Evolutionary conservation across 2,113 vertebrate genomes (phyloP).

Genomic region (Macaca fascicularis): DNA sequence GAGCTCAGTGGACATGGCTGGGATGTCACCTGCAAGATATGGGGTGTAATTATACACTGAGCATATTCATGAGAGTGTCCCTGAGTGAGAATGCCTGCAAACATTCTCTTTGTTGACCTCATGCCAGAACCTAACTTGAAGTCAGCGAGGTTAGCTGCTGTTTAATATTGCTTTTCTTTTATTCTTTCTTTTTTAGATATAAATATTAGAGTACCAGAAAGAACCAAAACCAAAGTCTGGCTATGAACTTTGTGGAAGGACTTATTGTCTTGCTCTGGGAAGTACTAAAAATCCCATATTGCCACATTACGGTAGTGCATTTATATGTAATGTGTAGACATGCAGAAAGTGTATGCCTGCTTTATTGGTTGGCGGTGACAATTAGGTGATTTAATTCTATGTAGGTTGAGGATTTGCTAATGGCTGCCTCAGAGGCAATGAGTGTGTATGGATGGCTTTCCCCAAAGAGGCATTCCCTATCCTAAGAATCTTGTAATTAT

Average conservation of each 20-base stretch:
- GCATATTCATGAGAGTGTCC: constrained; percentile 78
- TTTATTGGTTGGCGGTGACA: background rate
- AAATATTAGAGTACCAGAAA: constrained; percentile 71
- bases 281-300: constrained; percentile 21
- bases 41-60: constrained; percentile 74
- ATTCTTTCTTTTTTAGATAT: constrained; percentile 21
- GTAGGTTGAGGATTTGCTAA: background rate
- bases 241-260: background rate
- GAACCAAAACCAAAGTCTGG: constrained; percentile 6
- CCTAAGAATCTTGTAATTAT: background rate
- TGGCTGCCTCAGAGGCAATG: background rate
- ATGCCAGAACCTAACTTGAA: constrained; percentile 78
- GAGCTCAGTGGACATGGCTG: constrained; percentile 82
- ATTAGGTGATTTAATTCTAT: constrained; percentile 40
- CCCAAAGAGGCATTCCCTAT: background rate
- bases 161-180: constrained; percentile 77
- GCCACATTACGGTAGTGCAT: background rate
- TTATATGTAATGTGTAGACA: constrained; percentile 10
- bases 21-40: constrained; percentile 83
- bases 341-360: background rate
- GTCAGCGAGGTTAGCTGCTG: constrained; percentile 77
- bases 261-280: constrained; percentile 25
- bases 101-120: constrained; percentile 81
- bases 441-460: background rate
- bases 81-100: constrained; percentile 77